Evolutionary conservation across 2,888 invertebrate species (phyloP).

Genomic region (Teinopalpus imperialis): DNA sequence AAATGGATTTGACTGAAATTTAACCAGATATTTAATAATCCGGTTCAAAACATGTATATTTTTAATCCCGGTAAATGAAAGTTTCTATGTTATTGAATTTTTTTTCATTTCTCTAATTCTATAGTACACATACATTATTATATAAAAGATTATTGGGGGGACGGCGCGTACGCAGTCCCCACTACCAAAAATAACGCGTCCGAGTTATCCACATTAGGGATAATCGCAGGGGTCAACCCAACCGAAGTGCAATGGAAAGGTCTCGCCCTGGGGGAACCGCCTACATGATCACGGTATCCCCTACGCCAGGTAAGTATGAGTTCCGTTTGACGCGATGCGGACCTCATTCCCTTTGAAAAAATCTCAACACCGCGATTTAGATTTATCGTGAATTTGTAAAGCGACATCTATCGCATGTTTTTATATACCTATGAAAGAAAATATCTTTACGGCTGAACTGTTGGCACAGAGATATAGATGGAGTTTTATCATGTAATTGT

Average conservation of each 20-base stretch:
- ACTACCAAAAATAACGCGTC: slow-evolving; percentile 41
- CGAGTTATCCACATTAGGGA: slow-evolving; percentile 41
- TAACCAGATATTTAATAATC: no score
- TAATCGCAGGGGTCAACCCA: slow-evolving; percentile 40
- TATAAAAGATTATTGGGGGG: neutral
- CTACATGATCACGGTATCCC: slow-evolving; percentile 40
- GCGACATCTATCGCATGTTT: neutral
- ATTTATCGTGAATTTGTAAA: neutral
- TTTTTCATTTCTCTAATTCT: no score
- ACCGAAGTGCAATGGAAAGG: slow-evolving; percentile 39
- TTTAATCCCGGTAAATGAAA: no score
- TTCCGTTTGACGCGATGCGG: neutral
- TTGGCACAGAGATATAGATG: no score
- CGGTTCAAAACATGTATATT: no score
- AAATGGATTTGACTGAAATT: no score
- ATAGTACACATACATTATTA: no score
- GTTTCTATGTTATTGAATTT: no score
- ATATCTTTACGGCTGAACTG: no score
- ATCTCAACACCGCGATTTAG: slow-evolving; percentile 22
- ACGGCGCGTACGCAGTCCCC: slow-evolving; percentile 37
- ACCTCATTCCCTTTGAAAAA: slow-evolving; percentile 21
- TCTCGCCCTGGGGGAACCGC: slow-evolving; percentile 44
- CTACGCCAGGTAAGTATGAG: slow-evolving; percentile 39
- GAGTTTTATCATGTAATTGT: no score
- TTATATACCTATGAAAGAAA: no score